Percentiles rank a stretch among this genome's conserved stretches.
phyloP scores from a whole-genome alignment of 2,113 vertebrate genomes.

The Eulacestoma nigropectus region DNA sequence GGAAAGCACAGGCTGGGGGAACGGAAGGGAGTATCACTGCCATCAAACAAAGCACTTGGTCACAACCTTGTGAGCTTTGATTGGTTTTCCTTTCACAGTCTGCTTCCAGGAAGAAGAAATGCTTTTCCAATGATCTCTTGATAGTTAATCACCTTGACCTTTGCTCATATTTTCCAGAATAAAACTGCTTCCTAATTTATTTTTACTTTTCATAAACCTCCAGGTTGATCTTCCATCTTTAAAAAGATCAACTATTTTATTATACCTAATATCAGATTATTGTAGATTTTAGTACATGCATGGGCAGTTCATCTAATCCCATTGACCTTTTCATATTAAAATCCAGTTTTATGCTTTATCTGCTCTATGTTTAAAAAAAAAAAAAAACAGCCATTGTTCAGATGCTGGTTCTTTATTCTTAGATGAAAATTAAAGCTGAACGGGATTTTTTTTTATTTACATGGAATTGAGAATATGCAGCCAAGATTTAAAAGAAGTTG shows the following conservation, averaged over 20 bases:
- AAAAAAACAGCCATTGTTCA: not conserved
- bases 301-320: constrained; percentile 40
- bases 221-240: constrained; percentile 23
- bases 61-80: not conserved
- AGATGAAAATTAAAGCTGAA: not conserved
- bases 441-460: not conserved
- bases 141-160: not conserved
- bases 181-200: constrained; percentile 24
- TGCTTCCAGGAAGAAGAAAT: not conserved
- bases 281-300: constrained; percentile 5
- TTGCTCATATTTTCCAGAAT: not conserved
- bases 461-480: not conserved
- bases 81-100: not conserved
- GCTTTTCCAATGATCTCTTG: not conserved
- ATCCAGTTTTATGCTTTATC: constrained; percentile 32
- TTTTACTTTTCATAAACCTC: constrained; percentile 35
- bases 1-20: not conserved
- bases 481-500: not conserved
- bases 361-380: not conserved
- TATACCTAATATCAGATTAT: constrained; percentile 51
- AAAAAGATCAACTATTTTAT: constrained; percentile 53
- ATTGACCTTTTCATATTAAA: constrained; percentile 58
- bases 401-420: not conserved
- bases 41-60: not conserved
- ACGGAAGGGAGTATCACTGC: not conserved